Conservation (phyloP, 2,797 vertebrate species). For the Onychomys arenicola region DNA sequence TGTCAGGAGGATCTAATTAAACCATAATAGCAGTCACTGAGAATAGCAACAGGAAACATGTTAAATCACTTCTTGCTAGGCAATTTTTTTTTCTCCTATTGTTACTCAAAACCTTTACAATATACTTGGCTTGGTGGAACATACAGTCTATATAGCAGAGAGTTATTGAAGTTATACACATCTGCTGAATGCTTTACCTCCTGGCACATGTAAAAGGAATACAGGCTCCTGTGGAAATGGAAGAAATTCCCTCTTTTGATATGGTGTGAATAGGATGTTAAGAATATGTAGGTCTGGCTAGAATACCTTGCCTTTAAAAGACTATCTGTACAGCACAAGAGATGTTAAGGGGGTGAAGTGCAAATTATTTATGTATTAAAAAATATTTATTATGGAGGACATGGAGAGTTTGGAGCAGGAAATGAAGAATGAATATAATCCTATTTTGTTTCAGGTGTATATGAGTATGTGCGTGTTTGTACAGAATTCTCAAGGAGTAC, state of each 20-base stretch:
- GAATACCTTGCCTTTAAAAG: conserved; percentile 24
- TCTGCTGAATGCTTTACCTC: conserved; percentile 39
- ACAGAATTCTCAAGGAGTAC: conserved; percentile 36
- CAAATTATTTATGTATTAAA: conserved; percentile 14
- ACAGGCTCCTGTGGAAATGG: neutral
- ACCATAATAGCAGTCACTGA: conserved; percentile 69
- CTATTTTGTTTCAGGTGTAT: neutral
- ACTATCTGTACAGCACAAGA: neutral
- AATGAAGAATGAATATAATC: neutral
- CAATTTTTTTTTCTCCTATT: neutral
- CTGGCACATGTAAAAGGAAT: neutral
- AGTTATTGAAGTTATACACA: conserved; percentile 65
- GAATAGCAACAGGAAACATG: conserved; percentile 76
- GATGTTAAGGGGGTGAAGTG: neutral
- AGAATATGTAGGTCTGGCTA: neutral
- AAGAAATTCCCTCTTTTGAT: conserved; percentile 34
- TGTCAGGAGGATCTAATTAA: conserved; percentile 84
- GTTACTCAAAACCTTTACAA: conserved; percentile 69
- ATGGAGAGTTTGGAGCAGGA: neutral
- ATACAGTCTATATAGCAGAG: neutral
- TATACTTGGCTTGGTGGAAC: conserved; percentile 50
- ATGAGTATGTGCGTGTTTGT: neutral
- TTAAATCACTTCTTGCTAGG: conserved; percentile 72
- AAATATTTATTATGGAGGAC: neutral
- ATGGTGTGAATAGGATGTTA: neutral